Evolutionary conservation across 1,140 invertebrate species (phyloP).

Genomic region (Cyclina sinensis): DNA sequence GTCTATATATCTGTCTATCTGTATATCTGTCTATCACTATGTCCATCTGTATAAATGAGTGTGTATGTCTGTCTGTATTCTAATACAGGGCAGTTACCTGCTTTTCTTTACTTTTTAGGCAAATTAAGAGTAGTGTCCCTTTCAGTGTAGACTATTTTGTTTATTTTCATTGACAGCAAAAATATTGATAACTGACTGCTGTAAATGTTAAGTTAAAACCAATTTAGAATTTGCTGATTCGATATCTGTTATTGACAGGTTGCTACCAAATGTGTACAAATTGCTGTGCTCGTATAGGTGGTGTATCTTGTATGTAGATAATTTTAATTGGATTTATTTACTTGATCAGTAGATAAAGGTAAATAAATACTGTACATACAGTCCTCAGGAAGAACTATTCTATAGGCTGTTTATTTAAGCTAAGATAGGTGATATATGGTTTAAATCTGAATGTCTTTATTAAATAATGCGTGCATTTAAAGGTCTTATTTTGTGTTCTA

Average conservation of each 20-base stretch:
- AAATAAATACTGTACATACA: background rate
- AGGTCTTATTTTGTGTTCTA: background rate
- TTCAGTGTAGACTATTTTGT: no score
- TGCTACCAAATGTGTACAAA: background rate
- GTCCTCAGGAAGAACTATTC: background rate
- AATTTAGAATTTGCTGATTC: constrained; percentile 38
- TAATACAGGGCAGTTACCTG: no score
- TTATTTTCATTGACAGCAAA: no score
- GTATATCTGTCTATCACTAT: no score
- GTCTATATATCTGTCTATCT: no score
- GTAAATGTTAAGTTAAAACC: background rate
- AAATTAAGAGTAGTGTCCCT: no score
- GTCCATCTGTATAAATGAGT: no score
- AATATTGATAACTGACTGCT: constrained; percentile 33
- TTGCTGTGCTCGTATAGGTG: background rate
- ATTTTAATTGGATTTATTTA: background rate
- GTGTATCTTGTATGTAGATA: background rate
- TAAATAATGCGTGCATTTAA: background rate
- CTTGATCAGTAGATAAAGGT: constrained; percentile 2
- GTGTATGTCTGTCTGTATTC: no score
- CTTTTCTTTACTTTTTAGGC: no score
- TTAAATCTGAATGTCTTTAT: background rate
- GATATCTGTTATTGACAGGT: constrained; percentile 4
- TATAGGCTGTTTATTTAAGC: background rate
- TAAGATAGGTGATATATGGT: background rate